Conservation (phyloP, 2,113 vertebrate species). For the Gambusia holbrooki region DNA sequence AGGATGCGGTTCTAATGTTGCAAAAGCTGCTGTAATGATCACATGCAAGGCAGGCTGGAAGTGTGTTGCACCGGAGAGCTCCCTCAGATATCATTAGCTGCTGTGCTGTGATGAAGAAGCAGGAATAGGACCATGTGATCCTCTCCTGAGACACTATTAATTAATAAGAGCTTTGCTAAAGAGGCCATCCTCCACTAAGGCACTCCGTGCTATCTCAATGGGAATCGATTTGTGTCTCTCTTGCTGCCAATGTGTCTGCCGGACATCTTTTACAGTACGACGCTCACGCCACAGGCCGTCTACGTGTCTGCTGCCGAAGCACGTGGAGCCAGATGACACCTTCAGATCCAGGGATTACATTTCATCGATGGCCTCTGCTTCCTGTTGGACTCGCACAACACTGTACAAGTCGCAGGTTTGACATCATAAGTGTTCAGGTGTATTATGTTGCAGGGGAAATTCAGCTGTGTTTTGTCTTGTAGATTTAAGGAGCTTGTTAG, state of each 20-base stretch:
- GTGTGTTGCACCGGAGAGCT: conserved; percentile 56
- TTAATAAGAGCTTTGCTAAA: conserved; percentile 81
- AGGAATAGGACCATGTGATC: conserved; percentile 71
- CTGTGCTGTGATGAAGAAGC: conserved; percentile 75
- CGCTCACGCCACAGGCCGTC: conserved; percentile 62
- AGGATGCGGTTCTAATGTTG: conserved; percentile 37
- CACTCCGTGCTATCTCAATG: conserved; percentile 75
- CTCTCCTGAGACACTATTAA: conserved; percentile 81
- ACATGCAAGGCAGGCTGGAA: conserved; percentile 34
- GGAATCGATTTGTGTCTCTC: conserved; percentile 78
- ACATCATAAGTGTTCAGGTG: not conserved
- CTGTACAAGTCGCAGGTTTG: not conserved
- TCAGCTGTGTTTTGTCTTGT: not conserved
- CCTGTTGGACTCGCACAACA: conserved; percentile 42
- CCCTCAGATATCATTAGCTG: conserved; percentile 78
- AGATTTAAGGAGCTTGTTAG: not conserved
- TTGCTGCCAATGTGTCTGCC: conserved; percentile 69
- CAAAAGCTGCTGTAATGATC: conserved; percentile 29
- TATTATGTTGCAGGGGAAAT: not conserved
- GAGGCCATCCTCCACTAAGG: conserved; percentile 73
- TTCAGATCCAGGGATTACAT: conserved; percentile 53
- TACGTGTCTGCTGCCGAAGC: conserved; percentile 58
- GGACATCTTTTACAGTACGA: conserved; percentile 75
- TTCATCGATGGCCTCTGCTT: conserved; percentile 46
- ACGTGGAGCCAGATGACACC: conserved; percentile 64